A percentile compares a stretch with the other conserved stretches of the same genome.
Evolutionary conservation across 2,113 vertebrate genomes (phyloP).

Genomic region (Gallinago undulata): DNA sequence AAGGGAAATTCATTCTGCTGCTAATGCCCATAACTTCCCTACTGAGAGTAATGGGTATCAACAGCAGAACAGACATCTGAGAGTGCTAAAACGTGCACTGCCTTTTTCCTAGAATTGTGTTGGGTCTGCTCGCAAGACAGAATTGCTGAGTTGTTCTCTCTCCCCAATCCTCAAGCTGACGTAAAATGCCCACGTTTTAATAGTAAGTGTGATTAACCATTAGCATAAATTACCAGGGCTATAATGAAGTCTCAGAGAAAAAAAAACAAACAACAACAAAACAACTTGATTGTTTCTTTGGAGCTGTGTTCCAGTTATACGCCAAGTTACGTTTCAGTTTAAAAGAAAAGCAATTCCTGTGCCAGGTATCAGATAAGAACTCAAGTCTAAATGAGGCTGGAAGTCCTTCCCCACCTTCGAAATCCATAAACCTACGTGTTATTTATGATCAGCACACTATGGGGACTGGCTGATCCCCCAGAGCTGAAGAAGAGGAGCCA

Average conservation of each 20-base stretch:
- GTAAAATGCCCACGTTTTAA: background rate
- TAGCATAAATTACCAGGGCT: background rate
- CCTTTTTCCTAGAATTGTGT: background rate
- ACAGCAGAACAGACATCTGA: background rate
- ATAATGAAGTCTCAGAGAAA: background rate
- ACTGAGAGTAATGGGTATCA: background rate
- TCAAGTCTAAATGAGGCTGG: background rate
- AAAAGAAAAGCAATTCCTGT: background rate
- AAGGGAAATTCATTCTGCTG: constrained; percentile 25
- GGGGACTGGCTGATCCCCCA: background rate
- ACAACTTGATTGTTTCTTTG: background rate
- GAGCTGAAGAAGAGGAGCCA: background rate
- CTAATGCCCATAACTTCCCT: background rate
- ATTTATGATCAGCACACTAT: background rate
- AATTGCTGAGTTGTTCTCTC: background rate
- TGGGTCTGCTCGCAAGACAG: background rate
- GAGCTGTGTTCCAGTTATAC: background rate
- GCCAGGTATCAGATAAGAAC: background rate
- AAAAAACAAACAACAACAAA: background rate
- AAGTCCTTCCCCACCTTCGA: background rate
- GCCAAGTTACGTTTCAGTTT: background rate
- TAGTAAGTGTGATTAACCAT: constrained; percentile 7
- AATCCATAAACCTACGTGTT: background rate
- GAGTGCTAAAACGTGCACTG: background rate
- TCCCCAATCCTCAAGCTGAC: background rate